Evolutionary conservation across 37 sponge, comb jelly and placozoan genomes (phyloP).

Genomic region (Lycopodina hypogea): DNA sequence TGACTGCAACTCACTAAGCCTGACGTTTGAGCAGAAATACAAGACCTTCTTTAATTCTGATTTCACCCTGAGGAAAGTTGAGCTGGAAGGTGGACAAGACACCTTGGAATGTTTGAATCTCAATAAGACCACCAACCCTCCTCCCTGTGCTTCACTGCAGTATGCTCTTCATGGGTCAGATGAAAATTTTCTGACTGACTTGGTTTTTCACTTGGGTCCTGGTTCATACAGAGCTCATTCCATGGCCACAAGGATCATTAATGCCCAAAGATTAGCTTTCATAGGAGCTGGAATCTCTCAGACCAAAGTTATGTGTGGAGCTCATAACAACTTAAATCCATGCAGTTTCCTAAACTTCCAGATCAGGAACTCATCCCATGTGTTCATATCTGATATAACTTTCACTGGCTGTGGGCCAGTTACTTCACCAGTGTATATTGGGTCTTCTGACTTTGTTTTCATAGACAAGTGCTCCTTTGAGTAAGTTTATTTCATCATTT

Average conservation of each 20-base stretch:
- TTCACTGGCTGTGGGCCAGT: conserved; percentile 60
- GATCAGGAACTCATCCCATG: conserved; percentile 22
- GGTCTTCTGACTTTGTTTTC: conserved; percentile 9
- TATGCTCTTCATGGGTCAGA: conserved; percentile 10
- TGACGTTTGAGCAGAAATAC: neutral
- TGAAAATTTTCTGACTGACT: neutral
- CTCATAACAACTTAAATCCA: neutral
- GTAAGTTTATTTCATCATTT: conserved; percentile 1
- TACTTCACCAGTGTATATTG: conserved; percentile 23
- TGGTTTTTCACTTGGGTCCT: neutral
- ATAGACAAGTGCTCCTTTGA: conserved; percentile 48
- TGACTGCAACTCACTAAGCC: neutral
- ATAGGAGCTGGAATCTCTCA: conserved; percentile 20
- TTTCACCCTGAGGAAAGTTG: conserved; percentile 1
- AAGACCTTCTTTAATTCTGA: neutral
- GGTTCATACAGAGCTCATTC: neutral
- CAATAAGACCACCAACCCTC: neutral
- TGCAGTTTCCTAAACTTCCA: conserved; percentile 29
- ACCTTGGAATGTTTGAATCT: conserved; percentile 10
- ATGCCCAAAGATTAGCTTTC: conserved; percentile 7
- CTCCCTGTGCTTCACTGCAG: conserved; percentile 11
- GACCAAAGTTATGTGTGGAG: conserved; percentile 16
- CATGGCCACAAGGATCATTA: neutral
- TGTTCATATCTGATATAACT: conserved; percentile 40
- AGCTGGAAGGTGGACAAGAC: neutral